These are phyloP conservation scores for Uria aalge DNA, from an alignment of 2,113 vertebrate genomes.

Conservation along the genomic window DNA sequence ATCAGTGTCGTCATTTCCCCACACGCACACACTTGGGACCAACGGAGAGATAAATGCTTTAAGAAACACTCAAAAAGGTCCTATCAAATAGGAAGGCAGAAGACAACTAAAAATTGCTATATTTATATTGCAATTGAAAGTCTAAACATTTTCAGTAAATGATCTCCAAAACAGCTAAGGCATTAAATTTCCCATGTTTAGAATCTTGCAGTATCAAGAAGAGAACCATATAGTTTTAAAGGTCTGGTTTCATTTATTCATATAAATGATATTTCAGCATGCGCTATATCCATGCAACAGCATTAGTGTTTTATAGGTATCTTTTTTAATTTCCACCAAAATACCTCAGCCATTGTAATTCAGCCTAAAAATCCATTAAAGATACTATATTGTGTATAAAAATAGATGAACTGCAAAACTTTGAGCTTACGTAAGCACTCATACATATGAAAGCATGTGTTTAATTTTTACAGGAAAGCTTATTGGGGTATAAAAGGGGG, in stretches of 20 bases:
- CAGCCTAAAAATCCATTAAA: not conserved
- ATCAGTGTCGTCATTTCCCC: not conserved
- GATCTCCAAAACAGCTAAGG: not conserved
- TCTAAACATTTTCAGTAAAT: not conserved
- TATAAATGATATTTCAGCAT: not conserved
- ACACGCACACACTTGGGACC: accelerated
- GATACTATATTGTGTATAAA: not conserved
- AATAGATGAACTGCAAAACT: not conserved
- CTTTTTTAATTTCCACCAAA: not conserved
- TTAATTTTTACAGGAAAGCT: not conserved
- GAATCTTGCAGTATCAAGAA: not conserved
- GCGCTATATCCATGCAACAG: not conserved
- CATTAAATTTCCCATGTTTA: not conserved
- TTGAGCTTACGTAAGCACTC: not conserved
- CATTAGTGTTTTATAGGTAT: not conserved
- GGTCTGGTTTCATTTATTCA: not conserved
- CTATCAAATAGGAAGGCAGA: not conserved
- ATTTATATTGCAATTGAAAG: not conserved
- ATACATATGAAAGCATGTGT: not conserved
- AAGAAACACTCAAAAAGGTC: not conserved
- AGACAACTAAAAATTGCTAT: not conserved
- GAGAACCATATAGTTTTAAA: not conserved
- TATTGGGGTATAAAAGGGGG: not conserved
- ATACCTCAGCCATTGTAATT: not conserved
- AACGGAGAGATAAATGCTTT: not conserved